Percentiles rank a stretch among this genome's conserved stretches.
phyloP scores from a whole-genome alignment of 1,140 invertebrate genomes.

The Plodia interpunctella region DNA sequence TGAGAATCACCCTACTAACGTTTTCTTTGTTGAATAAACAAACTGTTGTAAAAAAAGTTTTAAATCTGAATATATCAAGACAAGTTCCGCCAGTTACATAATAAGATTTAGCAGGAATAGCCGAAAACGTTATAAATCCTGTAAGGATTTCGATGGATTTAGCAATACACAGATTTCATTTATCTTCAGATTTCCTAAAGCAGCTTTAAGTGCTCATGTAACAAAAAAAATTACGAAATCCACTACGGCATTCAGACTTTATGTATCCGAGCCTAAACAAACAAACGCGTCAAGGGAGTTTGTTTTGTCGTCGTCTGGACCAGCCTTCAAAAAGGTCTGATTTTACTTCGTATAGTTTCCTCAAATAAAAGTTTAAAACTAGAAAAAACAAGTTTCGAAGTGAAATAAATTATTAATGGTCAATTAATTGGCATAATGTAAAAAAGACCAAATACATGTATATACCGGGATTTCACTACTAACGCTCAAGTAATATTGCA shows the following conservation, averaged over 20 bases:
- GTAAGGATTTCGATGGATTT: no score
- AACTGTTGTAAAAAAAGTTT: no score
- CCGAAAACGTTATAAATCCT: no score
- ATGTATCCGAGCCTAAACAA: background rate
- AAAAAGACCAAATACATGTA: background rate
- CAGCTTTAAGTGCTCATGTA: background rate
- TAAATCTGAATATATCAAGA: no score
- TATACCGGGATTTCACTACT: background rate
- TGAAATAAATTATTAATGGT: background rate
- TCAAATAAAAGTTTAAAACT: background rate
- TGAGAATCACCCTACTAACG: no score
- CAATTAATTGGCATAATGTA: background rate
- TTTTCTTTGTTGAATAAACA: no score
- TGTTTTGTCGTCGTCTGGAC: background rate
- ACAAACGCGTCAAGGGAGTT: constrained; percentile 3
- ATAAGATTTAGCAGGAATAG: no score
- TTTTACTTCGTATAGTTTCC: background rate
- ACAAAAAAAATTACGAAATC: background rate
- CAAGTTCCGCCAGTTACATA: no score
- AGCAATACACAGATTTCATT: no score
- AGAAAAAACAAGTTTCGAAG: background rate
- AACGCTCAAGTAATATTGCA: no score
- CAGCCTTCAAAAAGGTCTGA: background rate
- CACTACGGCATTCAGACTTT: background rate
- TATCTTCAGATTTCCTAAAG: no score